These are phyloP conservation scores for Rhaphigaster nebulosa DNA, from an alignment of 2,888 invertebrate species.

Conservation along the genomic window DNA sequence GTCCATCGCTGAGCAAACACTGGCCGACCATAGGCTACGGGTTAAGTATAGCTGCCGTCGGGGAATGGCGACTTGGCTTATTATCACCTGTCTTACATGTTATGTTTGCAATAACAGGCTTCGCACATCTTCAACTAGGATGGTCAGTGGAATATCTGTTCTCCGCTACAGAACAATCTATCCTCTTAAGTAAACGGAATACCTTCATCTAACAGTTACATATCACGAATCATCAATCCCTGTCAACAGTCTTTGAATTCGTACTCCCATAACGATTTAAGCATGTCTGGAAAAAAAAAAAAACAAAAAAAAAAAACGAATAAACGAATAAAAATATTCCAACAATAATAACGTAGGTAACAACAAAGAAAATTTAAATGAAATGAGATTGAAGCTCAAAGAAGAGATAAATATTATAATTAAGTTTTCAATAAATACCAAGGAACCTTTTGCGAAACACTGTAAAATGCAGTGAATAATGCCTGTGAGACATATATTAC, in stretches of 20 bases:
- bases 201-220: background rate
- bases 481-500: too few relatives aligned
- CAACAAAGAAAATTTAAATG: too few relatives aligned
- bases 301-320: too few relatives aligned
- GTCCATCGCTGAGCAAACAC: slow-evolving; percentile 41
- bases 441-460: too few relatives aligned
- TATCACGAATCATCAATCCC: background rate
- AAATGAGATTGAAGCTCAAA: too few relatives aligned
- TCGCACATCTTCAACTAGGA: background rate
- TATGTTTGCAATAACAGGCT: slow-evolving; percentile 5
- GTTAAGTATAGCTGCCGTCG: slow-evolving; percentile 29
- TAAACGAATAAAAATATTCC: too few relatives aligned
- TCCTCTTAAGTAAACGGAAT: background rate
- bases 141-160: background rate
- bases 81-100: slow-evolving; percentile 44
- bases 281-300: too few relatives aligned
- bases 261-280: too few relatives aligned
- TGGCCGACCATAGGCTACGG: background rate
- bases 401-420: too few relatives aligned
- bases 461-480: too few relatives aligned
- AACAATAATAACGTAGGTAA: too few relatives aligned
- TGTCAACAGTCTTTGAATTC: background rate
- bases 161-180: background rate
- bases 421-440: too few relatives aligned
- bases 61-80: background rate